Evolutionary conservation across 2,797 vertebrate species (phyloP).

Genomic region (Astyanax mexicanus): DNA sequence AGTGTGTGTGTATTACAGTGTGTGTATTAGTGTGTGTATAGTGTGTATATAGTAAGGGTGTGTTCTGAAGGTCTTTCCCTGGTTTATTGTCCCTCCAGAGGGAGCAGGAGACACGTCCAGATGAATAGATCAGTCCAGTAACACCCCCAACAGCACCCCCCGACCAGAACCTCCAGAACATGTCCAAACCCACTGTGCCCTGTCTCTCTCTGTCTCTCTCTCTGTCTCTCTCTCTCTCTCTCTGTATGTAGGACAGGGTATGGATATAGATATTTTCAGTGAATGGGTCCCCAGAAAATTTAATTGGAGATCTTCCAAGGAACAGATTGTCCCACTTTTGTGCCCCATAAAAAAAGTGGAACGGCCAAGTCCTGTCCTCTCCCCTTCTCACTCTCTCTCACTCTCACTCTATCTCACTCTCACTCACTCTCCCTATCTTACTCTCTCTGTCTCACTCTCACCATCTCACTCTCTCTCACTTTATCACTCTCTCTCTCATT

Average conservation of each 20-base stretch:
- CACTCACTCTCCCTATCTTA: too few species aligned
- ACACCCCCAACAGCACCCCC: too few species aligned
- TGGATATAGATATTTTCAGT: constrained; percentile 87
- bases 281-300: constrained; percentile 84
- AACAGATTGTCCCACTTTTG: constrained; percentile 88
- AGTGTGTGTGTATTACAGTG: too few species aligned
- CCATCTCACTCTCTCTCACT: too few species aligned
- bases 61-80: background rate
- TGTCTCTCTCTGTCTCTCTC: constrained; percentile 32
- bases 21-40: too few species aligned
- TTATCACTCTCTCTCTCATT: too few species aligned
- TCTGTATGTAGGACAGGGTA: constrained; percentile 83
- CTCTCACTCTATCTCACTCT: too few species aligned
- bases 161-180: constrained; percentile 4
- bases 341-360: constrained; percentile 80
- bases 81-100: background rate
- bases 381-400: constrained; percentile 51
- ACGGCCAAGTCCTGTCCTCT: constrained; percentile 80
- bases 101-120: background rate
- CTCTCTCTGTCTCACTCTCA: constrained; percentile 29
- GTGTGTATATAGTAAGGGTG: too few species aligned
- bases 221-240: constrained; percentile 57
- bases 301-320: constrained; percentile 85
- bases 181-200: background rate
- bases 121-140: background rate